A percentile compares a stretch with the other conserved stretches of the same genome.
Conservation (phyloP, 2,888 invertebrate genomes). For the Meganola albula region DNA sequence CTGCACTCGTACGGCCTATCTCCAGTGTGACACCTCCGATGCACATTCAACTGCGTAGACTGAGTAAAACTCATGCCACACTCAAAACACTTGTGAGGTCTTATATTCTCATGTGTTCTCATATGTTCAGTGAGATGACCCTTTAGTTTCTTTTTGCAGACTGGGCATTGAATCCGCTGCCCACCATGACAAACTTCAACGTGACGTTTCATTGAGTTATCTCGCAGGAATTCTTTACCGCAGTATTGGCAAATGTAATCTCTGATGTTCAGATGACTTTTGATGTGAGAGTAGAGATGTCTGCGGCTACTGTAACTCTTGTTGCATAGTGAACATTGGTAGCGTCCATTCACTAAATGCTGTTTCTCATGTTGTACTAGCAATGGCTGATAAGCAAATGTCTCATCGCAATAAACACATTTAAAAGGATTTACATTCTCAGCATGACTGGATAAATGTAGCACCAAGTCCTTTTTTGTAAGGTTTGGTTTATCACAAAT, state of each 20-base stretch:
- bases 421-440: slow-evolving; percentile 69
- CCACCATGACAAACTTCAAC: slow-evolving; percentile 86
- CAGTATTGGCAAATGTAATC: slow-evolving; percentile 89
- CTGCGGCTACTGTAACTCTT: slow-evolving; percentile 83
- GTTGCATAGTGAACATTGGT: slow-evolving; percentile 83
- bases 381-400: slow-evolving; percentile 43
- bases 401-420: slow-evolving; percentile 80
- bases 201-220: slow-evolving; percentile 86
- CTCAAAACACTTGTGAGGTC: slow-evolving; percentile 86
- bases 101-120: slow-evolving; percentile 86
- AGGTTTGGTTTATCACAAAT: slow-evolving; percentile 87
- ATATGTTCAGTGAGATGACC: slow-evolving; percentile 90
- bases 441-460: slow-evolving; percentile 85
- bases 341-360: slow-evolving; percentile 85
- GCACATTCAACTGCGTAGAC: slow-evolving; percentile 89
- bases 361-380: slow-evolving; percentile 83
- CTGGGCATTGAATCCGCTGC: slow-evolving; percentile 85
- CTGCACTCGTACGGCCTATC: slow-evolving; percentile 89
- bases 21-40: slow-evolving; percentile 90
- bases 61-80: slow-evolving; percentile 90
- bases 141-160: slow-evolving; percentile 88
- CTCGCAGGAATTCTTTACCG: slow-evolving; percentile 85
- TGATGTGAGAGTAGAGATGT: slow-evolving; percentile 80
- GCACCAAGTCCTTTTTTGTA: slow-evolving; percentile 83
- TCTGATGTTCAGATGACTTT: slow-evolving; percentile 84